These are phyloP conservation scores for Sesamia nonagrioides DNA, from an alignment of 1,140 invertebrate species.

Conservation along the genomic window DNA sequence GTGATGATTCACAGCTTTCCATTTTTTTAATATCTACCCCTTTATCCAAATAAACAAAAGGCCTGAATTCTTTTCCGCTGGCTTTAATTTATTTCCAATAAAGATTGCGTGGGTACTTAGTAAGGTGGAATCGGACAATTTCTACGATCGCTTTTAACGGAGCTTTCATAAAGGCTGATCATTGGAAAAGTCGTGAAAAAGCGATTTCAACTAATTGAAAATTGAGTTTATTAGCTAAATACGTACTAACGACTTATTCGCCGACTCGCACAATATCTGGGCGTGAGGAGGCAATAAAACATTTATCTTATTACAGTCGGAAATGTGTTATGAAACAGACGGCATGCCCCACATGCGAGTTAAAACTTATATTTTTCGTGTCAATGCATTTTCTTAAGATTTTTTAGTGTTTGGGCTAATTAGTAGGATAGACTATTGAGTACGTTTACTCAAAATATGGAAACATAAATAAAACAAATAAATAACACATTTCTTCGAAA, in stretches of 20 bases:
- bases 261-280: slow-evolving; percentile 31
- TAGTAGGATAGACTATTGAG: too few species aligned
- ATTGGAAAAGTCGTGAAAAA: slow-evolving; percentile 56
- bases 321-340: slow-evolving; percentile 33
- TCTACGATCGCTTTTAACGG: slow-evolving; percentile 50
- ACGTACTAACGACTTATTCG: slow-evolving; percentile 42
- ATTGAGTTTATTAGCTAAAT: slow-evolving; percentile 61
- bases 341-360: slow-evolving; percentile 26
- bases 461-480: too few species aligned
- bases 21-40: slow-evolving; percentile 47
- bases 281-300: slow-evolving; percentile 35
- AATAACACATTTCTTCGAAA: too few species aligned
- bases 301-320: slow-evolving; percentile 34
- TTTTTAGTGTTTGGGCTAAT: neutral
- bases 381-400: neutral
- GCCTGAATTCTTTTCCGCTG: slow-evolving; percentile 57
- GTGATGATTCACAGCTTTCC: slow-evolving; percentile 39
- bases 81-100: slow-evolving; percentile 66
- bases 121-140: slow-evolving; percentile 39
- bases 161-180: slow-evolving; percentile 62
- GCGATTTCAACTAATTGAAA: slow-evolving; percentile 62
- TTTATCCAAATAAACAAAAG: slow-evolving; percentile 57
- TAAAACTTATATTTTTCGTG: slow-evolving; percentile 25
- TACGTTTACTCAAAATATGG: too few species aligned
- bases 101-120: slow-evolving; percentile 56